Percentiles rank a stretch among this genome's conserved stretches.
phyloP scores from a whole-genome alignment of 2,888 invertebrate species.

The Coecobrya sp. region DNA sequence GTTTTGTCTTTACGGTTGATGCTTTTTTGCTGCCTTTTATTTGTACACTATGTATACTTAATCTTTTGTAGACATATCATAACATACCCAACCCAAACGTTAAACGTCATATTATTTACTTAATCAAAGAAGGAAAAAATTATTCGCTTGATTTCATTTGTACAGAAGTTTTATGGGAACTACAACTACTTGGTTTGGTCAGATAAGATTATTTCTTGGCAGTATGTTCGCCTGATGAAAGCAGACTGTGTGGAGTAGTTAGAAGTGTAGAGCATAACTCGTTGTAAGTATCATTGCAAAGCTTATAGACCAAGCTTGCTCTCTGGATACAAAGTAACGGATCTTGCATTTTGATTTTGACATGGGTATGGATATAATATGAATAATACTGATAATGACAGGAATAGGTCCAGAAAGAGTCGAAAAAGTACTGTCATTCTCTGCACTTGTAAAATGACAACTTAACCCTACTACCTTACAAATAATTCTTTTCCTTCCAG shows the following conservation, averaged over 20 bases:
- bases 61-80: no score
- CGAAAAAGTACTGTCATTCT: not conserved
- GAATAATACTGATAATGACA: not conserved
- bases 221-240: slow-evolving; percentile 4
- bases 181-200: not conserved
- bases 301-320: no score
- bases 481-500: slow-evolving; percentile 5
- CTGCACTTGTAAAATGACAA: not conserved
- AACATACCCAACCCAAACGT: no score
- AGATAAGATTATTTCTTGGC: slow-evolving; percentile 17
- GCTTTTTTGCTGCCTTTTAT: not conserved
- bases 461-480: no score
- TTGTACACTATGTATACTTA: not conserved
- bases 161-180: not conserved
- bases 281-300: no score
- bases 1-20: slow-evolving; percentile 2
- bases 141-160: slow-evolving; percentile 1
- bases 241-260: not conserved
- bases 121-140: not conserved
- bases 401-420: not conserved
- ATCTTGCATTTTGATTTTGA: not conserved
- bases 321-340: not conserved
- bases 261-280: no score
- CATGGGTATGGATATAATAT: not conserved
- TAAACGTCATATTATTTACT: no score